A percentile compares a stretch with the other conserved stretches of the same genome.
Conservation (phyloP, 2,113 vertebrate genomes). For the Phaethon lepturus region DNA sequence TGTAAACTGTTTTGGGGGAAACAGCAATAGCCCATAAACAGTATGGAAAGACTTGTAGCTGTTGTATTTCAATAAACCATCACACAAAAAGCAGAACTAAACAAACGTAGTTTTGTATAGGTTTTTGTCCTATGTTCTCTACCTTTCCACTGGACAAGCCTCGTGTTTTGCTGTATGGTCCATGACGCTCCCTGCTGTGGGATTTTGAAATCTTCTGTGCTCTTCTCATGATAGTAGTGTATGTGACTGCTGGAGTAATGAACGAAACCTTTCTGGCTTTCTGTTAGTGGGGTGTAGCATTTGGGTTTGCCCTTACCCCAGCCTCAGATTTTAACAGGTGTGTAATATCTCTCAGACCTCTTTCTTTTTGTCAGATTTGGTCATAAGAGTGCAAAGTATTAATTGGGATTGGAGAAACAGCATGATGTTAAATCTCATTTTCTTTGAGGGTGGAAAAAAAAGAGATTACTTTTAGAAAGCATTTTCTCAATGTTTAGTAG, state of each 20-base stretch:
- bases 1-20: neutral
- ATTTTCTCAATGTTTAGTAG: neutral
- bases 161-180: neutral
- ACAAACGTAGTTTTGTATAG: fast-evolving
- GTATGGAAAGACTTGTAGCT: neutral
- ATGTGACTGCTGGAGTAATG: too few species aligned
- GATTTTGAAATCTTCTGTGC: neutral
- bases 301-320: neutral
- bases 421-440: neutral
- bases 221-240: neutral
- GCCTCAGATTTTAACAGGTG: neutral
- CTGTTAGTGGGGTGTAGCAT: neutral
- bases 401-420: neutral
- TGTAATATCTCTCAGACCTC: neutral
- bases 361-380: neutral
- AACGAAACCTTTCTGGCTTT: neutral
- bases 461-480: neutral
- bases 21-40: neutral
- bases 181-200: neutral
- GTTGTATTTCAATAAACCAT: neutral
- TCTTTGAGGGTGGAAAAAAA: too few species aligned
- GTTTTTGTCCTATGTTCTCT: neutral
- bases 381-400: neutral
- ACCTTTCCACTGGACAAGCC: neutral
- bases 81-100: neutral